These are phyloP conservation scores for Pantala flavescens DNA, from an alignment of 1,140 invertebrate species.

Conservation along the genomic window DNA sequence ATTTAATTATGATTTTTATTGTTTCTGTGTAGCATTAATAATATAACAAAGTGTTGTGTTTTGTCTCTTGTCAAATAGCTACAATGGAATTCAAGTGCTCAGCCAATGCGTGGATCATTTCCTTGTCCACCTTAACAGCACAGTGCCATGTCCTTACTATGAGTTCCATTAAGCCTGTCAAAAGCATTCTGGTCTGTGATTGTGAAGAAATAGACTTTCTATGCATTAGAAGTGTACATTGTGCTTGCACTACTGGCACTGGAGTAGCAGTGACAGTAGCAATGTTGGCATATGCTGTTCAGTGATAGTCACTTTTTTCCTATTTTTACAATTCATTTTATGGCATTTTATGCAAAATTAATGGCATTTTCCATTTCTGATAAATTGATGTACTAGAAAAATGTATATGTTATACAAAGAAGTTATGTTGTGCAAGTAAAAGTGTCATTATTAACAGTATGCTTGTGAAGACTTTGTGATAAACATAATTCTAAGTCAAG, in stretches of 20 bases:
- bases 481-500: conserved; percentile 16
- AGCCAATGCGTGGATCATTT: conserved; percentile 7
- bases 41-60: conserved; percentile 13
- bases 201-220: conserved; percentile 8
- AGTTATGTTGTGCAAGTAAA: conserved; percentile 15
- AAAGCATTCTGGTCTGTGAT: conserved; percentile 9
- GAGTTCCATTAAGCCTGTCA: conserved; percentile 4
- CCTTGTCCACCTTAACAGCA: conserved; percentile 9
- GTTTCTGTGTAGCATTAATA: conserved; percentile 14
- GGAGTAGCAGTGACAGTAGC: background rate
- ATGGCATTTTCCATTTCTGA: background rate
- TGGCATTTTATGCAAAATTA: conserved; percentile 7
- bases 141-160: conserved; percentile 11
- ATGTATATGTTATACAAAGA: background rate
- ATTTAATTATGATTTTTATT: conserved; percentile 7
- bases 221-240: conserved; percentile 10
- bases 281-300: conserved; percentile 5
- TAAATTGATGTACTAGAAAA: conserved; percentile 12
- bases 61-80: conserved; percentile 11
- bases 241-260: background rate
- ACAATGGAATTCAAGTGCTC: conserved; percentile 13
- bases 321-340: conserved; percentile 5
- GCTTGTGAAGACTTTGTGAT: conserved; percentile 14
- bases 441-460: conserved; percentile 12
- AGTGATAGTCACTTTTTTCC: conserved; percentile 1